phyloP scores from a whole-genome alignment of 2,888 invertebrate species.

The Schrankia costaestrigalis region DNA sequence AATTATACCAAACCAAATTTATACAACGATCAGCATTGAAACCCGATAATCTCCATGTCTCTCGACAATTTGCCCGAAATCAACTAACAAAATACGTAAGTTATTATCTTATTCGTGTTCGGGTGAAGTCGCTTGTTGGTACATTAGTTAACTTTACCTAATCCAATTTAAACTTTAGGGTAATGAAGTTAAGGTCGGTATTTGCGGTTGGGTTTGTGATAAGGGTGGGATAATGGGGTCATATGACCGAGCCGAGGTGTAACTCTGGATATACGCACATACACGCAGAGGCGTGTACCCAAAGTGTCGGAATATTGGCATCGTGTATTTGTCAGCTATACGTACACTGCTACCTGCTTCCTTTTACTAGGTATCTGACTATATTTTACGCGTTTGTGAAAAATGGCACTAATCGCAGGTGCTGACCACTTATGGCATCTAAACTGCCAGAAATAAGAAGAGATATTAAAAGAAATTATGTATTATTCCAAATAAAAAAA shows the following conservation, averaged over 20 bases:
- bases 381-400: no score
- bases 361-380: no score
- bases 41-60: conserved; percentile 49
- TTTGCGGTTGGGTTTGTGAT: conserved; percentile 36
- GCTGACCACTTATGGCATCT: no score
- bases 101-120: conserved; percentile 60
- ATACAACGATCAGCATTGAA: conserved; percentile 43
- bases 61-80: conserved; percentile 49
- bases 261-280: conserved; percentile 46
- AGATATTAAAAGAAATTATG: no score
- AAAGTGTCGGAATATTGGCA: conserved; percentile 64
- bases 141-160: conserved; percentile 40
- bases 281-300: conserved; percentile 57
- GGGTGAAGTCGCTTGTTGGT: conserved; percentile 48
- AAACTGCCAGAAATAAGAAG: no score
- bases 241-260: conserved; percentile 67
- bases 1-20: conserved; percentile 41
- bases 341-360: conserved; percentile 44
- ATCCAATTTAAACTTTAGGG: conserved; percentile 43
- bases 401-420: no score
- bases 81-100: conserved; percentile 60
- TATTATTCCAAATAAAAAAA: no score
- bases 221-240: conserved; percentile 68
- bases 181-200: conserved; percentile 43
- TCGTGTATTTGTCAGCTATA: conserved; percentile 46